A percentile compares a stretch with the other conserved stretches of the same genome.
Conservation (phyloP, 2,888 invertebrate genomes). For the Choristoneura rosaceana region DNA sequence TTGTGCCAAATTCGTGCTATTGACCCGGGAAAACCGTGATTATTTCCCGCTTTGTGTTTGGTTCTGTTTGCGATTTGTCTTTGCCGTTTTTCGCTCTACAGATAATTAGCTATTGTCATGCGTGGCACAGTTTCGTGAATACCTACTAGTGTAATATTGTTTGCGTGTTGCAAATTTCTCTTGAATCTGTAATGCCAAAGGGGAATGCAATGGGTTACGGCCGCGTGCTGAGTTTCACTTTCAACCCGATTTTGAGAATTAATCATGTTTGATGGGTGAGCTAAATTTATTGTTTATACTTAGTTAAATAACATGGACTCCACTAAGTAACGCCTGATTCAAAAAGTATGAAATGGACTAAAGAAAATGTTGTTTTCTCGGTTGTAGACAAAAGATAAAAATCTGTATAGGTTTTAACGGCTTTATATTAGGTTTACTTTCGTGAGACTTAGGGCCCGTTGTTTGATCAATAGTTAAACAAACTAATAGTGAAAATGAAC, state of each 20-base stretch:
- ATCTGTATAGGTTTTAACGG: too few species aligned
- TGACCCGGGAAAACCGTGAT: slow-evolving; percentile 29
- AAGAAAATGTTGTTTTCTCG: too few species aligned
- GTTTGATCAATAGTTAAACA: too few species aligned
- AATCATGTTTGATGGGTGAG: not conserved
- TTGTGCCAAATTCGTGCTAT: slow-evolving; percentile 32
- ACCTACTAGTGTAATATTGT: not conserved
- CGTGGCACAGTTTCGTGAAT: slow-evolving; percentile 24
- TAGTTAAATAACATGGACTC: too few species aligned
- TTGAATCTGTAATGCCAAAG: not conserved
- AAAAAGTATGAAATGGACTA: too few species aligned
- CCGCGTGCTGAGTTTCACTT: not conserved
- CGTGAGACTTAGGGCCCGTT: too few species aligned
- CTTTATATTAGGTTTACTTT: too few species aligned
- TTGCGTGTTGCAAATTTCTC: slow-evolving; percentile 8
- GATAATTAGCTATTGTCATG: slow-evolving; percentile 36
- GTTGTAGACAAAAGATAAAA: too few species aligned
- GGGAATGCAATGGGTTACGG: not conserved
- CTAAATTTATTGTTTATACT: not conserved
- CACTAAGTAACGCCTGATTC: too few species aligned
- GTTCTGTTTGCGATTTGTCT: slow-evolving; percentile 19
- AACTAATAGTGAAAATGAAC: too few species aligned
- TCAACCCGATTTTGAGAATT: not conserved
- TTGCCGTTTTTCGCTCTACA: slow-evolving; percentile 9
- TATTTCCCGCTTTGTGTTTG: slow-evolving; percentile 23